Percentiles rank a stretch among this genome's conserved stretches.
These are phyloP conservation scores for Araneus ventricosus DNA, from an alignment of 1,140 invertebrate genomes.

Conservation along the genomic window DNA sequence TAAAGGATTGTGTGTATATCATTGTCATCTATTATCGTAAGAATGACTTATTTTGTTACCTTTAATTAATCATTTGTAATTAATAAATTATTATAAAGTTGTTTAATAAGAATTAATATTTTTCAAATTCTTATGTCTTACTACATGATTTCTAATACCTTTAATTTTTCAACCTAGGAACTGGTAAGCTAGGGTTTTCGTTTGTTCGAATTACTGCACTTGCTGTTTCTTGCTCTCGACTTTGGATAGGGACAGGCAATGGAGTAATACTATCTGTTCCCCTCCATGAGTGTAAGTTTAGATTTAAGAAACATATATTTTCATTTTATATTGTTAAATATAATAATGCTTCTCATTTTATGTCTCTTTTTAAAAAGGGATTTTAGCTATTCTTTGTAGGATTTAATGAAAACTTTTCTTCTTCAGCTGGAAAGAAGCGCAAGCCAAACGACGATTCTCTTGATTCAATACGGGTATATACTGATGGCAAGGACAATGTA, in stretches of 20 bases:
- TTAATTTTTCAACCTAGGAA: conserved; percentile 58
- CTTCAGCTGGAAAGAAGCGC: conserved; percentile 39
- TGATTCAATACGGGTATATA: conserved; percentile 78
- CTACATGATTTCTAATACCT: not conserved
- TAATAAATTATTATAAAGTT: too few species aligned
- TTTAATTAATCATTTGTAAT: too few species aligned
- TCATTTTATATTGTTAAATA: not conserved
- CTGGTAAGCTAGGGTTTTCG: conserved; percentile 79
- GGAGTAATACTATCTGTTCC: conserved; percentile 90
- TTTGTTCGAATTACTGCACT: conserved; percentile 98
- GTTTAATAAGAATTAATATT: too few species aligned
- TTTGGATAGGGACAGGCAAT: conserved; percentile 98
- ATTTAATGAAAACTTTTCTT: not conserved
- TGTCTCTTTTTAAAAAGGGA: not conserved
- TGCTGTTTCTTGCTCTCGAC: conserved; percentile 90
- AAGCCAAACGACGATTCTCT: conserved; percentile 36
- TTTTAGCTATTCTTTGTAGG: not conserved
- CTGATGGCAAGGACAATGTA: conserved; percentile 79
- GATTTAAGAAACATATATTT: too few species aligned
- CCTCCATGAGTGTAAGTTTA: conserved; percentile 73
- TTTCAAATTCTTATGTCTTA: too few species aligned
- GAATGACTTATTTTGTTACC: too few species aligned
- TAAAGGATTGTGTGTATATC: too few species aligned
- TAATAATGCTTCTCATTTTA: too few species aligned
- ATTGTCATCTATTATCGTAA: too few species aligned